Conservation (phyloP, 2,888 invertebrate genomes). For the Idaea biselata region DNA sequence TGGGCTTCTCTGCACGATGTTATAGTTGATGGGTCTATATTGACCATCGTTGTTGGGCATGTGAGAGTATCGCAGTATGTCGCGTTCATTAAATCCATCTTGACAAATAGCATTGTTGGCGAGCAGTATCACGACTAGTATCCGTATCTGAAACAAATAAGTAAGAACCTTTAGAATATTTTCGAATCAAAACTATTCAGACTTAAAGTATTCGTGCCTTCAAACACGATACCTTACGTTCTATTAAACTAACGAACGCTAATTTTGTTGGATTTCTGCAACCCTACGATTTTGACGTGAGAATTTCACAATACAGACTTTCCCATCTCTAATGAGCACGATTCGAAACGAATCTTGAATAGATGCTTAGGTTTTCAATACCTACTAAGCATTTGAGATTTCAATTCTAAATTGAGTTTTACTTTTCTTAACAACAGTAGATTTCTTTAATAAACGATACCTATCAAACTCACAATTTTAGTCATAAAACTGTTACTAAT, state of each 20-base stretch:
- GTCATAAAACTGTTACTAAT: no score
- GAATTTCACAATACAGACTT: slow-evolving; percentile 19
- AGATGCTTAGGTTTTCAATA: not conserved
- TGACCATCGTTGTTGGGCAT: slow-evolving; percentile 57
- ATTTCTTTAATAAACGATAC: no score
- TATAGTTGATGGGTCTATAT: slow-evolving; percentile 53
- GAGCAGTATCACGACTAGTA: slow-evolving; percentile 64
- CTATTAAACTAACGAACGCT: not conserved
- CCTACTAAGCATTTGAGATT: not conserved
- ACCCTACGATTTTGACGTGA: slow-evolving; percentile 13
- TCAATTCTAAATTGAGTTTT: not conserved
- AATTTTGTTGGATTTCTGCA: slow-evolving; percentile 2
- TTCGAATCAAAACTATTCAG: not conserved
- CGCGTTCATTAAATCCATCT: slow-evolving; percentile 65
- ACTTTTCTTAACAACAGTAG: not conserved
- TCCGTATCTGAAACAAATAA: slow-evolving; percentile 72
- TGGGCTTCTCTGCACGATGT: slow-evolving; percentile 57
- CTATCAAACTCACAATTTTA: no score
- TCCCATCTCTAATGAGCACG: slow-evolving; percentile 20
- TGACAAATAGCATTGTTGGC: slow-evolving; percentile 56
- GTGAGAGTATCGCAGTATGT: slow-evolving; percentile 60
- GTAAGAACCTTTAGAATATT: not conserved
- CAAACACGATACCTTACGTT: not conserved
- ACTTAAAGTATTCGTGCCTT: not conserved
- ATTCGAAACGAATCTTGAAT: slow-evolving; percentile 16